These are phyloP conservation scores for Tachystola acroxantha DNA, from an alignment of 2,888 invertebrate genomes.

Conservation along the genomic window DNA sequence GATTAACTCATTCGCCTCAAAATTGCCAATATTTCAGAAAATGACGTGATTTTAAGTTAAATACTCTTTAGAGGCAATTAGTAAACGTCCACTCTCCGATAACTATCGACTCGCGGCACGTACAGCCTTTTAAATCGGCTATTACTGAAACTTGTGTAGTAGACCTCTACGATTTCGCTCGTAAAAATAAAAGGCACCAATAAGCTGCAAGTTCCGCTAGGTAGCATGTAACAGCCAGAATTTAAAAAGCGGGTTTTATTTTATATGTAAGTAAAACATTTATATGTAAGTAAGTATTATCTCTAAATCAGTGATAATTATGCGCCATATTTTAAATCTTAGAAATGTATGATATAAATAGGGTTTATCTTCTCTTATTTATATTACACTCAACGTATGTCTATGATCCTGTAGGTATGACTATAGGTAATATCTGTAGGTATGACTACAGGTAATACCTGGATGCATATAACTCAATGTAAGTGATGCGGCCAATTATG, in stretches of 20 bases:
- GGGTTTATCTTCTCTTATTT: no score
- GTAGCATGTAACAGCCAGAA: background rate
- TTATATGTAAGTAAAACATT: no score
- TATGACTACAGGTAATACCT: no score
- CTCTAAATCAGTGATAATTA: background rate
- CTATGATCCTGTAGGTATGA: no score
- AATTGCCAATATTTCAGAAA: constrained; percentile 32
- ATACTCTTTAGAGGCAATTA: constrained; percentile 19
- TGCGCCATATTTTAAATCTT: no score
- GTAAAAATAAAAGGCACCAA: constrained; percentile 18
- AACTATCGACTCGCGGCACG: constrained; percentile 31
- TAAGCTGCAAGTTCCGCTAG: constrained; percentile 11
- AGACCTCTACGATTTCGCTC: constrained; percentile 21
- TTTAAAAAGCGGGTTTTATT: background rate
- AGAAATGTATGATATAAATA: no score
- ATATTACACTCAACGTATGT: no score
- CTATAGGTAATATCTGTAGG: no score
- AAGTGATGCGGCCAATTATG: no score
- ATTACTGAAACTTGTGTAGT: constrained; percentile 29
- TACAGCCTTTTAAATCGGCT: constrained; percentile 42
- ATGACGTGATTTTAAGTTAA: constrained; percentile 17
- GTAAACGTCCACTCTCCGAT: constrained; percentile 18
- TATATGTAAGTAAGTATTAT: no score
- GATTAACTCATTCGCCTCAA: constrained; percentile 51
- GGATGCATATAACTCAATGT: no score